These are phyloP conservation scores for Mus spicilegus DNA, from an alignment of 2,113 vertebrate species.

Conservation along the genomic window DNA sequence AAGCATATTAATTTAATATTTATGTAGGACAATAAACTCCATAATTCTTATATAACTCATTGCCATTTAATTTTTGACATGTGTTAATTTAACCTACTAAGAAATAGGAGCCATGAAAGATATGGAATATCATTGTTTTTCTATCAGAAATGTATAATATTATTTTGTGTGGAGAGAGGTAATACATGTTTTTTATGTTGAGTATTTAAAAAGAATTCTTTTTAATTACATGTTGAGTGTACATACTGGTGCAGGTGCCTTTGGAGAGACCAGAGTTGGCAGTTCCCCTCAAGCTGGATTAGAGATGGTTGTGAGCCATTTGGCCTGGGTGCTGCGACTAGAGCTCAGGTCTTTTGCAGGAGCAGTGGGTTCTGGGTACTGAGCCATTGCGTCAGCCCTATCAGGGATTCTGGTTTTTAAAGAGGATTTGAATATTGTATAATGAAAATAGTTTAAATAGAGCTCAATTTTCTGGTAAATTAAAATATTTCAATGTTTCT, in stretches of 20 bases:
- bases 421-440: constrained; percentile 38
- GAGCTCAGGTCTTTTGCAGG: neutral
- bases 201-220: neutral
- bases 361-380: too few relatives aligned
- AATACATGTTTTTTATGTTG: constrained; percentile 5
- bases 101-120: constrained; percentile 13
- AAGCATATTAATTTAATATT: neutral
- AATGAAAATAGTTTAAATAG: constrained; percentile 5
- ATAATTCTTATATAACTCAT: neutral
- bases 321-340: neutral
- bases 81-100: constrained; percentile 32
- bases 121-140: constrained; percentile 11
- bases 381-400: neutral
- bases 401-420: neutral
- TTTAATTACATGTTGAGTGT: neutral
- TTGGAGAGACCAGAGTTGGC: neutral
- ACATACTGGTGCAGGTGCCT: neutral
- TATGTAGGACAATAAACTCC: neutral
- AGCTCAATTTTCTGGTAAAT: neutral
- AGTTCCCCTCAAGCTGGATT: neutral
- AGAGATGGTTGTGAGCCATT: neutral
- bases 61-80: constrained; percentile 34
- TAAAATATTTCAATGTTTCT: constrained; percentile 14
- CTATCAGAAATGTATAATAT: neutral
- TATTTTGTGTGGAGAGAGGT: neutral